phyloP scores from a whole-genome alignment of 2,888 invertebrate genomes.

The Lycophotia porphyrea region DNA sequence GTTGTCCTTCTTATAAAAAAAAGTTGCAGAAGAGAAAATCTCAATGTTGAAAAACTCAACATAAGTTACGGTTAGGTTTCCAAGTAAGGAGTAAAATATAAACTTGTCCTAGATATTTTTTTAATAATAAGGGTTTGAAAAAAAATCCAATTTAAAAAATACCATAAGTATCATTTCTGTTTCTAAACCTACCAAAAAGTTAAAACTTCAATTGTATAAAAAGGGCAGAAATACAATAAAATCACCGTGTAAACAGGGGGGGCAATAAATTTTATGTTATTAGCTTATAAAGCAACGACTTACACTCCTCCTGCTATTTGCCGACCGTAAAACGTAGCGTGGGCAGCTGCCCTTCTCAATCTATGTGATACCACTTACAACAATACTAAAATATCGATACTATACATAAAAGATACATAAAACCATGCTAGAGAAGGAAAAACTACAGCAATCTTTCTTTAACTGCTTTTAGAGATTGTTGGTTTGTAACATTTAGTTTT shows the following conservation, averaged over 20 bases:
- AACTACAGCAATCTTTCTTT: conserved; percentile 1
- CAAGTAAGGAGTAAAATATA: background rate
- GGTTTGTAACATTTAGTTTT: background rate
- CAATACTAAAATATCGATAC: conserved; percentile 44
- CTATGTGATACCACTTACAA: conserved; percentile 36
- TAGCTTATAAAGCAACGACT: conserved; percentile 61
- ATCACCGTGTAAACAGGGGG: conserved; percentile 54
- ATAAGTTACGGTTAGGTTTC: background rate
- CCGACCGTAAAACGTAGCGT: conserved; percentile 56
- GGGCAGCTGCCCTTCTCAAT: conserved; percentile 53
- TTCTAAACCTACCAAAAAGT: background rate
- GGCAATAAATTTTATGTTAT: conserved; percentile 64
- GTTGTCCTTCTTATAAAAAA: background rate
- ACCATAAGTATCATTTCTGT: background rate
- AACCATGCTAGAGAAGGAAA: conserved; percentile 7
- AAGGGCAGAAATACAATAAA: conserved; percentile 52
- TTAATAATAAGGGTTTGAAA: background rate
- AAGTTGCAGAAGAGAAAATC: background rate
- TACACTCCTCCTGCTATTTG: conserved; percentile 50
- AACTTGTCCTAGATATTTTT: background rate
- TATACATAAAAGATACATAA: conserved; percentile 43
- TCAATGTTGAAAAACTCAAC: no score
- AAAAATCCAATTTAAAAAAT: background rate
- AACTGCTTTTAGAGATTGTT: background rate
- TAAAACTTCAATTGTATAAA: conserved; percentile 27